A percentile compares a stretch with the other conserved stretches of the same genome.
These are phyloP conservation scores for Xylocopa sonorina DNA, from an alignment of 1,140 invertebrate species.

Conservation along the genomic window DNA sequence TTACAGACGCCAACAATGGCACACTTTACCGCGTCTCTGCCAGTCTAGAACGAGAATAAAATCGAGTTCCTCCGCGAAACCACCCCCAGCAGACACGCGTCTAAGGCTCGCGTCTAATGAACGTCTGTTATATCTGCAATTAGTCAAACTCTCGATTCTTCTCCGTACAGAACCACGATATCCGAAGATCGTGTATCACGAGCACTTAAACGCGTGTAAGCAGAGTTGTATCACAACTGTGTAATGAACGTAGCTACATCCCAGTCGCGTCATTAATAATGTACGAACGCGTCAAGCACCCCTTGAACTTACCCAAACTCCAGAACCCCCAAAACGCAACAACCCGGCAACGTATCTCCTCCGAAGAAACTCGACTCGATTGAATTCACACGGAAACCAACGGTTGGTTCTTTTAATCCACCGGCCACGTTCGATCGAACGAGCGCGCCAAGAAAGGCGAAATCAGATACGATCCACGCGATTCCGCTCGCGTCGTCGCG, in stretches of 20 bases:
- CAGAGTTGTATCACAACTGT: not conserved
- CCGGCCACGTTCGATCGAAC: not conserved
- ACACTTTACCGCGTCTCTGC: not conserved
- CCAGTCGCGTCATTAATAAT: conserved; percentile 16
- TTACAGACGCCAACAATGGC: conserved; percentile 29
- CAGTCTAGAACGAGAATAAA: conserved; percentile 6
- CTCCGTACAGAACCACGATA: not conserved
- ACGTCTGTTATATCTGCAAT: no score
- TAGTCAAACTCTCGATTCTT: not conserved
- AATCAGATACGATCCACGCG: conserved; percentile 5
- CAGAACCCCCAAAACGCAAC: not conserved
- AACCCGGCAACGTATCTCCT: not conserved
- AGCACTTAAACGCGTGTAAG: conserved; percentile 6
- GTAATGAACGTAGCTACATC: conserved; percentile 27
- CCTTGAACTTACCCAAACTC: conserved; percentile 6
- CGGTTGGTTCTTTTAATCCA: not conserved
- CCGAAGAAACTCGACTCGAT: not conserved
- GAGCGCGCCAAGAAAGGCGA: not conserved
- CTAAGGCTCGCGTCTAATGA: no score
- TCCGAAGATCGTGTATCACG: conserved; percentile 3
- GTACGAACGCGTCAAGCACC: conserved; percentile 16
- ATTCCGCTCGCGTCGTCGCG: conserved; percentile 43
- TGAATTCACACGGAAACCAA: not conserved
- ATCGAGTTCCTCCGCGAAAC: not conserved
- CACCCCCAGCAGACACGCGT: not conserved